Evolutionary conservation across 1,140 invertebrate genomes (phyloP).

Genomic region (Wiebesia pumilae): DNA sequence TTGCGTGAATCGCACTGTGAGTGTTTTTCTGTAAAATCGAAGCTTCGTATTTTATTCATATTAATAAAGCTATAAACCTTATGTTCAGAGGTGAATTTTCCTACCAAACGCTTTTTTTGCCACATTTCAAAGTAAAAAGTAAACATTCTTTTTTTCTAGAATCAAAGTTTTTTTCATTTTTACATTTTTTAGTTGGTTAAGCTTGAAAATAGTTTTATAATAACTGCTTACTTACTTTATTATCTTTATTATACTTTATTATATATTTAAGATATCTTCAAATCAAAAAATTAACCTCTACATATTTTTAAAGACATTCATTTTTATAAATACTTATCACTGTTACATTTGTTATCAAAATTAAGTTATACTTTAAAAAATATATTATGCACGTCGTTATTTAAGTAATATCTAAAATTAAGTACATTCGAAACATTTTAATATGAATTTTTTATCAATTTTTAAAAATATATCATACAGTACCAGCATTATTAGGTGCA

Average conservation of each 20-base stretch:
- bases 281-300: slow-evolving; percentile 1
- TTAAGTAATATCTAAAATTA: background rate
- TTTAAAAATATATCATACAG: too few species aligned
- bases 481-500: too few species aligned
- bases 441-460: background rate
- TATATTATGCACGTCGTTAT: background rate
- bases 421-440: background rate
- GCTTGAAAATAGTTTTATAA: background rate
- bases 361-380: background rate
- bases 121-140: background rate
- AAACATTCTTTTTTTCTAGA: background rate
- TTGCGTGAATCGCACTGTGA: background rate
- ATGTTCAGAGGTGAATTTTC: background rate
- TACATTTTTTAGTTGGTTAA: background rate
- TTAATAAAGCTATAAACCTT: background rate
- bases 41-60: background rate
- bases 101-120: background rate
- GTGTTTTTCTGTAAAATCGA: background rate
- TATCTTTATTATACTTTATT: too few species aligned
- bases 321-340: background rate
- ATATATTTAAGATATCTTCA: background rate
- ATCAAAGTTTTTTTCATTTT: background rate
- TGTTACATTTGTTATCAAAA: background rate
- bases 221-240: background rate
- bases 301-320: background rate